Conservation (phyloP, 2,888 invertebrate species). For the Tetheella fluctuosa region DNA sequence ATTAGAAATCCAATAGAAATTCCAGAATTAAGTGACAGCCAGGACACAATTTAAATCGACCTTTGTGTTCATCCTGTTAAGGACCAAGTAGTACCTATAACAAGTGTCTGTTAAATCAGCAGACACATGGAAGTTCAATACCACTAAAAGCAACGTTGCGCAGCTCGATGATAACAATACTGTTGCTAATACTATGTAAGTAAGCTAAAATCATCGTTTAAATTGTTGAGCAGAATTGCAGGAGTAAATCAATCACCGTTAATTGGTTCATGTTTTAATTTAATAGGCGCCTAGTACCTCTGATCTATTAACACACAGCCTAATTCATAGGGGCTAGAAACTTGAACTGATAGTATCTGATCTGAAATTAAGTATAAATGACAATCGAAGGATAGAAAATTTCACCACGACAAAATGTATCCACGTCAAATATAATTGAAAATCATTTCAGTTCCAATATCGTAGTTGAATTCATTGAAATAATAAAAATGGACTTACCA, state of each 20-base stretch:
- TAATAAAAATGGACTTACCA: slow-evolving; percentile 88
- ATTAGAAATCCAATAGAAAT: too few species aligned
- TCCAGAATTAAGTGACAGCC: too few species aligned
- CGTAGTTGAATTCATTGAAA: too few species aligned
- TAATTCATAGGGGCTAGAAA: too few species aligned
- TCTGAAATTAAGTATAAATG: too few species aligned
- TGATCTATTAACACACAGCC: too few species aligned
- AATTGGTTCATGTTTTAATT: neutral
- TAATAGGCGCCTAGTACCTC: neutral
- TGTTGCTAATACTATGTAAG: neutral
- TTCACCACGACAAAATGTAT: too few species aligned
- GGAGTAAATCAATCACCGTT: neutral
- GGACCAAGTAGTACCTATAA: neutral
- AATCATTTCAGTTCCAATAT: neutral
- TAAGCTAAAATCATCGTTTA: neutral
- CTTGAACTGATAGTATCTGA: neutral
- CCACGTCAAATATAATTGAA: too few species aligned
- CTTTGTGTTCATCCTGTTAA: neutral
- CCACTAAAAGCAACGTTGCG: neutral
- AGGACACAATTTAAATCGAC: too few species aligned
- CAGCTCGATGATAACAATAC: neutral
- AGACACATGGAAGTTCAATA: neutral
- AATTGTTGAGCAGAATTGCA: neutral
- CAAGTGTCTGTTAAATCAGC: neutral
- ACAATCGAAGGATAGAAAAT: too few species aligned